Evolutionary conservation across 2,113 vertebrate genomes (phyloP), one percentile per base, ranked within the genome.

Genomic region (Vulpes vulpes): DNA sequence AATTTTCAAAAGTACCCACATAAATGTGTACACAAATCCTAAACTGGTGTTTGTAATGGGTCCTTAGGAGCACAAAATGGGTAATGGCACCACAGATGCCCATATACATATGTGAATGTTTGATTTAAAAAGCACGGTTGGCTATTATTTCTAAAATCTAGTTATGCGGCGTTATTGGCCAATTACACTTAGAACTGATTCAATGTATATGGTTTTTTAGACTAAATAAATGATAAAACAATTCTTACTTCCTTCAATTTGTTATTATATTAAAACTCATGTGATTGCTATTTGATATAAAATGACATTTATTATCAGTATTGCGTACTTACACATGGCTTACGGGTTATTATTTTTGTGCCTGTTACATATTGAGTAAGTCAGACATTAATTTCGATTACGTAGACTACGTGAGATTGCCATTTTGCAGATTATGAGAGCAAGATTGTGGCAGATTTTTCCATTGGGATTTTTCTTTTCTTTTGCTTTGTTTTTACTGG

Each of bases 401-500:
- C 74, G 35, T 32, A 57, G 8, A 1, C 0, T 60, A 11, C 14
- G 23, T 89, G 85, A 73, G 11, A 81, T 59, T 95, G 14, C 67
- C 38, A 80, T 69, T 97, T 97, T 79, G 27, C 22, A 53, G 10
- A 94, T 59, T 1, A 23, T 1, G 0, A 92, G 8, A 82, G 64
- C 0, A 80, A 82, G 10, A 23, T 43, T 85, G 16, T 82, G 32
- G 78, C 4, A 93, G 83, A 3, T 25, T 81, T 89, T 91, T 94
- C 23, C 27, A 35, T 11, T 53, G 22, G 2, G 32, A 55, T 11
- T 76, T 71, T 89, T 59, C 32, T 74, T 92, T 93, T 30, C 43
- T 20, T 67, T 79, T 86, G 12, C 35, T 96, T 96, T 92, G 22
- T 51, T 96, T 87, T 83, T 35, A 59, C 94, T 91, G 9, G 1